phyloP scores from a whole-genome alignment of 64 coral and sea anemone species.

The Pachyseris speciosa region DNA sequence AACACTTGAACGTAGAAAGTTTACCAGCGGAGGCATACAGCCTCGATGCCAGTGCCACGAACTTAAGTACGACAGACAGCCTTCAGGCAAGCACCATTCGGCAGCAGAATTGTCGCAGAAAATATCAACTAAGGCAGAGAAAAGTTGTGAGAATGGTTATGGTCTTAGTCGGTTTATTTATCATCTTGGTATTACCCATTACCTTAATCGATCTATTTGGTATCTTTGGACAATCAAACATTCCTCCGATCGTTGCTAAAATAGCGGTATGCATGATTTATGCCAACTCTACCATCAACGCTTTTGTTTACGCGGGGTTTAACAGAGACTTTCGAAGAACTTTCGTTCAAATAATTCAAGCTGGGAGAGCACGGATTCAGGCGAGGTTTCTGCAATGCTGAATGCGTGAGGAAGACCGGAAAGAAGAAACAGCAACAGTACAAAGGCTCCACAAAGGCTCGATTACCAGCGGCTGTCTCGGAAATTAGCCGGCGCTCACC shows the following conservation, averaged over 20 bases:
- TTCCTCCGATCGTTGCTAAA: slow-evolving; percentile 36
- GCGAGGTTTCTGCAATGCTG: background rate
- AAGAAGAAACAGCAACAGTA: too few relatives aligned
- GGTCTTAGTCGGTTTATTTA: slow-evolving; percentile 55
- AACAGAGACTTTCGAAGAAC: slow-evolving; percentile 69
- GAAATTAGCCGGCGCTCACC: too few relatives aligned
- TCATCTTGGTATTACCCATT: slow-evolving; percentile 39
- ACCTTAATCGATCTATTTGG: slow-evolving; percentile 59
- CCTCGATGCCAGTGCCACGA: background rate
- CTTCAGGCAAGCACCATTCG: background rate
- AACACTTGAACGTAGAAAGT: background rate
- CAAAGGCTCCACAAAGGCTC: too few relatives aligned
- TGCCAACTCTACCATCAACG: slow-evolving; percentile 58
- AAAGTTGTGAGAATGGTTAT: slow-evolving; percentile 20
- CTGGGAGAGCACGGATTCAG: background rate
- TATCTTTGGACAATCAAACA: background rate
- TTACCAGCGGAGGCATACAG: background rate
- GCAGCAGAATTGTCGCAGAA: background rate
- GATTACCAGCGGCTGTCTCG: too few relatives aligned
- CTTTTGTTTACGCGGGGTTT: slow-evolving; percentile 76
- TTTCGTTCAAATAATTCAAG: slow-evolving; percentile 8
- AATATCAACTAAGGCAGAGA: background rate
- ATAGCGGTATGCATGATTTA: slow-evolving; percentile 71
- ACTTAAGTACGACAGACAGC: background rate
- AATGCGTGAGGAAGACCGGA: too few relatives aligned